Evolutionary conservation across 2,797 vertebrate species (phyloP).

Genomic region (Gallinago stenura): DNA sequence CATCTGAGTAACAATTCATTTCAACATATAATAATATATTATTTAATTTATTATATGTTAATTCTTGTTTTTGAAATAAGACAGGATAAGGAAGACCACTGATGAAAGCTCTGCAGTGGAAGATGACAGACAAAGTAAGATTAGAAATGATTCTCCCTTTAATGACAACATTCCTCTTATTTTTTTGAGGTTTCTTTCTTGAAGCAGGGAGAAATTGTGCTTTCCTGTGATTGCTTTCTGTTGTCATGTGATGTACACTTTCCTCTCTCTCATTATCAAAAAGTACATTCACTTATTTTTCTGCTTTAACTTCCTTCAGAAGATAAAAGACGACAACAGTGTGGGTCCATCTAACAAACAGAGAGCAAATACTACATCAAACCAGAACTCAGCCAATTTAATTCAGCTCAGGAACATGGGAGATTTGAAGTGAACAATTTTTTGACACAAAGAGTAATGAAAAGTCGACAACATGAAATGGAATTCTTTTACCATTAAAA

Average conservation of each 20-base stretch:
- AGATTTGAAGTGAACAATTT: constrained; percentile 50
- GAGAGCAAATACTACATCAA: constrained; percentile 26
- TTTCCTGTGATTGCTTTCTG: neutral
- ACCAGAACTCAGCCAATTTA: neutral
- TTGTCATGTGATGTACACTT: neutral
- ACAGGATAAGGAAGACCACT: neutral
- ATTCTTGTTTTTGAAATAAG: neutral
- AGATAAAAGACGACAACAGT: neutral
- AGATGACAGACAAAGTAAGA: neutral
- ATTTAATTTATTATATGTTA: neutral
- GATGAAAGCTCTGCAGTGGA: neutral
- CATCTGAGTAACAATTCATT: neutral
- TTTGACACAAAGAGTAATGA: constrained; percentile 51
- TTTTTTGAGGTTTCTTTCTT: neutral
- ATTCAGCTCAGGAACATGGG: constrained; percentile 14
- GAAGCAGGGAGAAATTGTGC: neutral
- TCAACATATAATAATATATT: neutral
- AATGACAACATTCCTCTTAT: neutral
- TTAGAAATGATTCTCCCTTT: neutral
- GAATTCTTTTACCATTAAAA: constrained; percentile 31
- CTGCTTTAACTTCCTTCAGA: neutral
- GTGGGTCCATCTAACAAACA: neutral
- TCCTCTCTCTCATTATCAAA: neutral
- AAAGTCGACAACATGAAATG: constrained; percentile 17
- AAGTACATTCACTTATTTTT: neutral